These are phyloP conservation scores for Taurulus bubalis DNA, from an alignment of 2,113 vertebrate species.

Conservation along the genomic window DNA sequence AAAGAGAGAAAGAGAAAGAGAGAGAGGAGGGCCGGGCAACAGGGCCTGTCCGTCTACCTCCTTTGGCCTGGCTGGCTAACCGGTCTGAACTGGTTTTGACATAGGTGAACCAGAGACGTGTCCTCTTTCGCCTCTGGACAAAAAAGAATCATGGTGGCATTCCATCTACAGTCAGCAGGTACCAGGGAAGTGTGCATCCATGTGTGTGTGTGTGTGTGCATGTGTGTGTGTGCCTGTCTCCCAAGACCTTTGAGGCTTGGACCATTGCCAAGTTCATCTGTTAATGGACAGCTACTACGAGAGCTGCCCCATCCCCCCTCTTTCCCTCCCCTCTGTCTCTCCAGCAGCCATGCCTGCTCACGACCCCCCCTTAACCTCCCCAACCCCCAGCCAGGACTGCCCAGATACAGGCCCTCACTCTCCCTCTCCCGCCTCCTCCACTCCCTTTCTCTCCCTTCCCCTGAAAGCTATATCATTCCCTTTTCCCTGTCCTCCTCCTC, in stretches of 20 bases:
- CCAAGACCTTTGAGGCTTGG: conserved; percentile 94
- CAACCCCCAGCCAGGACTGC: conserved; percentile 76
- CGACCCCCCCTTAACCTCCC: conserved; percentile 79
- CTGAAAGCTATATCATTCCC: conserved; percentile 88
- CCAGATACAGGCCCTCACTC: conserved; percentile 73
- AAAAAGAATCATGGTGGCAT: conserved; percentile 86
- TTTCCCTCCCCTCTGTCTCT: conserved; percentile 57
- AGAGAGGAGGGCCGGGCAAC: conserved; percentile 43
- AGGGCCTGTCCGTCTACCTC: conserved; percentile 63
- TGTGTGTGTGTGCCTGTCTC: conserved; percentile 75
- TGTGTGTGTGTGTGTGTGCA: conserved; percentile 58
- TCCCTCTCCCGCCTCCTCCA: conserved; percentile 51
- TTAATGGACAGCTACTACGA: conserved; percentile 94
- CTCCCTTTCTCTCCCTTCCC: conserved; percentile 70
- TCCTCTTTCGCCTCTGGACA: conserved; percentile 88
- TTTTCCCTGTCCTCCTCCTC: conserved; percentile 78
- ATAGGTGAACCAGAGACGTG: conserved; percentile 84
- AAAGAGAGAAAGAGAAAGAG: conserved; percentile 68
- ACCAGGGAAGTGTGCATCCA: conserved; percentile 70
- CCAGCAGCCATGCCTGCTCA: conserved; percentile 71
- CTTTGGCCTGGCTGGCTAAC: conserved; percentile 85
- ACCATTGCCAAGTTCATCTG: conserved; percentile 97
- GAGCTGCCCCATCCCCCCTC: conserved; percentile 75
- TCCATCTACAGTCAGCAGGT: conserved; percentile 91
- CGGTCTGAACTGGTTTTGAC: conserved; percentile 92